Evolutionary conservation across 2,797 vertebrate species (phyloP).

Genomic region (Coregonus sp.): DNA sequence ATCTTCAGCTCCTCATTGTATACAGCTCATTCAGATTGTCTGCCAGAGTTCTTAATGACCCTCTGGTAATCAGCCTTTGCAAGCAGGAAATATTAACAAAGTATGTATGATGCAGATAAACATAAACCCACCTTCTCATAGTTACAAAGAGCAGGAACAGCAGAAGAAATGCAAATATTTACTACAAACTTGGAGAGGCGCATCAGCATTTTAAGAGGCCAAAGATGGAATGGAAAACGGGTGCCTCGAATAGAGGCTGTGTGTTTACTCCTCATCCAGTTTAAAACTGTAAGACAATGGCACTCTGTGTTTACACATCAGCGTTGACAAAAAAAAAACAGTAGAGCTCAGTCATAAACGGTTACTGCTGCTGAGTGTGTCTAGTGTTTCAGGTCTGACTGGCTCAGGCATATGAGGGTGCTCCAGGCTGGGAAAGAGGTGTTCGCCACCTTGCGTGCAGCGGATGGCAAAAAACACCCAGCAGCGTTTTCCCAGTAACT

Average conservation of each 20-base stretch:
- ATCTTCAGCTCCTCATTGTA: background rate
- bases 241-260: slow-evolving; percentile 35
- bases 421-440: slow-evolving; percentile 23
- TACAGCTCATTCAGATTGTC: background rate
- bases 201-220: slow-evolving; percentile 51
- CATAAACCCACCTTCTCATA: slow-evolving; percentile 27
- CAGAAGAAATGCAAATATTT: slow-evolving; percentile 73
- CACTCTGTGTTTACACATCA: slow-evolving; percentile 66
- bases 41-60: background rate
- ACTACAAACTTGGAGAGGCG: slow-evolving; percentile 55
- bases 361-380: slow-evolving; percentile 30
- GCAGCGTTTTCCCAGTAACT: slow-evolving; percentile 18
- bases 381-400: slow-evolving; percentile 71
- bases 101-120: slow-evolving; percentile 34
- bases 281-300: slow-evolving; percentile 55
- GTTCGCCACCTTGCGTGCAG: slow-evolving; percentile 10
- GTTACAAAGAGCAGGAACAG: slow-evolving; percentile 67
- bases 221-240: slow-evolving; percentile 75
- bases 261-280: slow-evolving; percentile 42
- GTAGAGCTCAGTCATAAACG: slow-evolving; percentile 42
- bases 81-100: slow-evolving; percentile 9
- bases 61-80: slow-evolving; percentile 5
- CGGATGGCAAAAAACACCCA: background rate
- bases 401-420: slow-evolving; percentile 60
- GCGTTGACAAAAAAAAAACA: slow-evolving; percentile 43